phyloP scores from a whole-genome alignment of 2,888 invertebrate genomes.

The Chrysolina oricalcia region DNA sequence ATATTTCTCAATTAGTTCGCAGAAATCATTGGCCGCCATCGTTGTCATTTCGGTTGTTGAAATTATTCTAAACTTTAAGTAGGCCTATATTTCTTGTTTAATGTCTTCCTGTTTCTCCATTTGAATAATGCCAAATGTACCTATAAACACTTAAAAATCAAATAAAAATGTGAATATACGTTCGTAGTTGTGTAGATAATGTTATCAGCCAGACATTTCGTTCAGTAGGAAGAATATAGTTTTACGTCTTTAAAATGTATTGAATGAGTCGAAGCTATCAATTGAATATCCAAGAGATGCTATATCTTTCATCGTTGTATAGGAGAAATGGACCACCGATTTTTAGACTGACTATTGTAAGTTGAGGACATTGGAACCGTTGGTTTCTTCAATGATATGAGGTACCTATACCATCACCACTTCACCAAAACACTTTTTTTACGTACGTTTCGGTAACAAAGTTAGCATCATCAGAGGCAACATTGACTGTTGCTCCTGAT shows the following conservation, averaged over 20 bases:
- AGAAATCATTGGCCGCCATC: neutral
- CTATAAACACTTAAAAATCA: constrained; percentile 63
- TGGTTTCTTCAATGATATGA: no score
- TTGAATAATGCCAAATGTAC: constrained; percentile 65
- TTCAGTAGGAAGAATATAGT: constrained; percentile 56
- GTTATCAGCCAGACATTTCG: constrained; percentile 61
- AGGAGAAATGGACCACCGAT: no score
- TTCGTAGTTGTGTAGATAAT: constrained; percentile 63
- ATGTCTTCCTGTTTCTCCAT: constrained; percentile 62
- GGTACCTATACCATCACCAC: no score
- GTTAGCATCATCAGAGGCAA: no score
- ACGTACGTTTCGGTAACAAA: no score
- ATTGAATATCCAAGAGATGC: no score
- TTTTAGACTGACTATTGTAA: no score
- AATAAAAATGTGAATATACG: constrained; percentile 64
- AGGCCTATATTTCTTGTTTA: constrained; percentile 49
- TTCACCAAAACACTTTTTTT: no score
- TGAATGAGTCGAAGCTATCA: constrained; percentile 35
- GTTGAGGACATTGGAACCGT: no score
- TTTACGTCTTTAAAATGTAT: constrained; percentile 8
- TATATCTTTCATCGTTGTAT: no score
- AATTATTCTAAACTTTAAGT: constrained; percentile 34
- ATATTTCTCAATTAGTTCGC: neutral
- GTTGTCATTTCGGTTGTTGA: constrained; percentile 26
- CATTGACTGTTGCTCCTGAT: no score